A percentile compares a stretch with the other conserved stretches of the same genome.
These are phyloP conservation scores for Brachionus paranguensis DNA, from an alignment of 1,140 invertebrate genomes.

Conservation along the genomic window DNA sequence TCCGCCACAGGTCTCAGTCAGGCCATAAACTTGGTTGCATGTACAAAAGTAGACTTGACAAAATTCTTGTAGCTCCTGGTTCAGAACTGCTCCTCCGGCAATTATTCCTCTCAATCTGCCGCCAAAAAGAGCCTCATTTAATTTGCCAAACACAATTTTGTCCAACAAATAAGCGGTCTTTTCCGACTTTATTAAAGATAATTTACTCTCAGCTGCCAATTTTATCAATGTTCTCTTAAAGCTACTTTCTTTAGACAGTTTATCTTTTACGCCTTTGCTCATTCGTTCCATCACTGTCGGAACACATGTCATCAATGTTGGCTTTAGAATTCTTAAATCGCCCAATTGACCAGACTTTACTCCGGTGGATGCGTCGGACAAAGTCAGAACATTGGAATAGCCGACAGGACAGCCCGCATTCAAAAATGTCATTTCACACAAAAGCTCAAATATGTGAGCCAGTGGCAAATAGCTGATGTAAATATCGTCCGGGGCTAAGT, in stretches of 20 bases:
- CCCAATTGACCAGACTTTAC: conserved; percentile 76
- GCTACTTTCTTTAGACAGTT: conserved; percentile 70
- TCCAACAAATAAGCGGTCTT: background rate
- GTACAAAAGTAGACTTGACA: conserved; percentile 85
- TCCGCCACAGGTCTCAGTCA: conserved; percentile 91
- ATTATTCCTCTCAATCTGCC: conserved; percentile 77
- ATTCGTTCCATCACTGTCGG: conserved; percentile 91
- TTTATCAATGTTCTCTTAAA: conserved; percentile 66
- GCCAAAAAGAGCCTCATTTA: conserved; percentile 60
- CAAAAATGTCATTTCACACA: conserved; percentile 62
- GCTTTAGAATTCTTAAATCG: conserved; percentile 79
- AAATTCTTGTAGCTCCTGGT: conserved; percentile 88
- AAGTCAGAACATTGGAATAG: conserved; percentile 86
- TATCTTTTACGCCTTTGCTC: conserved; percentile 86
- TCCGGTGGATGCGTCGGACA: conserved; percentile 88
- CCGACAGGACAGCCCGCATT: conserved; percentile 80
- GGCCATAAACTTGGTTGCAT: conserved; percentile 87
- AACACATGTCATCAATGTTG: conserved; percentile 88
- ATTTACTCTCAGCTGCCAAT: conserved; percentile 71
- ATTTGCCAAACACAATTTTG: background rate
- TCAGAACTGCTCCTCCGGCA: conserved; percentile 84
- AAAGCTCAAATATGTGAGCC: conserved; percentile 91
- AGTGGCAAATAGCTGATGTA: conserved; percentile 91
- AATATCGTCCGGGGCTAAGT: conserved; percentile 52
- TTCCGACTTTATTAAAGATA: conserved; percentile 47